These are phyloP conservation scores for Dinoponera quadriceps DNA, from an alignment of 1,140 invertebrate genomes.

Conservation along the genomic window DNA sequence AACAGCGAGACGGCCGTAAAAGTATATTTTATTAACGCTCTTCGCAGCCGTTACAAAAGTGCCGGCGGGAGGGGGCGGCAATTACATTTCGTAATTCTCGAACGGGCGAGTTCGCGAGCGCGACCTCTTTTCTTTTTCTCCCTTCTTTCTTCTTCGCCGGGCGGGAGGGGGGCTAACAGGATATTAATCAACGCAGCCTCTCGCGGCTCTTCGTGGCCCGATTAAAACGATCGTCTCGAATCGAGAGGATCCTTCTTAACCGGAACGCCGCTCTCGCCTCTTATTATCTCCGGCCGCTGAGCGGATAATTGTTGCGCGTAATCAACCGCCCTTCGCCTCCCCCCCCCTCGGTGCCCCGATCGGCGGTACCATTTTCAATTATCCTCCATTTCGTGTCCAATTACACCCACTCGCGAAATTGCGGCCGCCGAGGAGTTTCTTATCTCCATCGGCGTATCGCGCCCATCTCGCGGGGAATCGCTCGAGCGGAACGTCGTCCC, in stretches of 20 bases:
- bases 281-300: constrained; percentile 37
- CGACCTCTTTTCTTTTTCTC: constrained; percentile 21
- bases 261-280: neutral
- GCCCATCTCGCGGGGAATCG: neutral
- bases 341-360: neutral
- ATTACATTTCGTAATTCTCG: constrained; percentile 23
- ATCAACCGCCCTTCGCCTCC: neutral
- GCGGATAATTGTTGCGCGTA: constrained; percentile 36
- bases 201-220: neutral
- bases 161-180: neutral
- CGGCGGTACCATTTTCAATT: constrained; percentile 28
- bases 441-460: neutral
- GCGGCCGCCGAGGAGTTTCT: neutral
- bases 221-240: constrained; percentile 28
- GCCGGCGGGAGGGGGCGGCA: neutral
- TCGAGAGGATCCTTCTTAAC: constrained; percentile 17
- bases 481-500: neutral
- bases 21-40: constrained; percentile 52
- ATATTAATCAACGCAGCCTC: constrained; percentile 32
- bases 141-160: constrained; percentile 1
- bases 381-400: constrained; percentile 26
- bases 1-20: constrained; percentile 24
- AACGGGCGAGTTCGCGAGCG: neutral
- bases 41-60: constrained; percentile 29
- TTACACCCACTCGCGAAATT: constrained; percentile 39